Evolutionary conservation across 2,888 invertebrate genomes (phyloP).

Genomic region (Dryocosmus kuriphilus): DNA sequence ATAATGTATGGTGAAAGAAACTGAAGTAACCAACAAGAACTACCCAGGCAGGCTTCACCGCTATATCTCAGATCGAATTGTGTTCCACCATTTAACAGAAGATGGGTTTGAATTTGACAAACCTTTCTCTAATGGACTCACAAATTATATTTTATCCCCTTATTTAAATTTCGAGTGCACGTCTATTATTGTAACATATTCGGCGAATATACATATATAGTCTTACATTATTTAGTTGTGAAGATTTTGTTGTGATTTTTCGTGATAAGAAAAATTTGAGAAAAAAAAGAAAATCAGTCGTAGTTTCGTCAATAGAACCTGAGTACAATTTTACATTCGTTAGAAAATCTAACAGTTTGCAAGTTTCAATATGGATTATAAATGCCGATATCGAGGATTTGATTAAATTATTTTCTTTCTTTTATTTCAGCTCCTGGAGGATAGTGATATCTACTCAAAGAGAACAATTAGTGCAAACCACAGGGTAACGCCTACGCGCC

Average conservation of each 20-base stretch:
- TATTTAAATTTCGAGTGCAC: constrained; percentile 10
- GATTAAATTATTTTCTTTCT: neutral
- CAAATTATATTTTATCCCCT: constrained; percentile 25
- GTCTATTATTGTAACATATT: neutral
- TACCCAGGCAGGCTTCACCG: constrained; percentile 16
- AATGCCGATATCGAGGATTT: neutral
- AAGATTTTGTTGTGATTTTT: neutral
- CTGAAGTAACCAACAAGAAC: constrained; percentile 26
- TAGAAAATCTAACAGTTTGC: neutral
- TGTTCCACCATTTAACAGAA: constrained; percentile 24
- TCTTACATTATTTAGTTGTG: neutral
- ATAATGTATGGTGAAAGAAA: constrained; percentile 33
- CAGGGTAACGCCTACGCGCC: neutral
- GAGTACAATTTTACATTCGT: neutral
- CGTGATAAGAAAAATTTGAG: too few species aligned
- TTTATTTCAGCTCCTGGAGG: neutral
- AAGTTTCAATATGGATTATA: neutral
- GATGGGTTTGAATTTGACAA: constrained; percentile 24
- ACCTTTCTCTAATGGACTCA: constrained; percentile 34
- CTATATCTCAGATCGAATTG: constrained; percentile 26
- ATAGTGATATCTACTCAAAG: constrained; percentile 14
- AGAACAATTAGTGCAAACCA: neutral
- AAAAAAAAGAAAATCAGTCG: too few species aligned
- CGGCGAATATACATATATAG: neutral
- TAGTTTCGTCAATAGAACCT: neutral